Evolutionary conservation across 2,888 invertebrate species (phyloP), one percentile per base, ranked within the genome.

Genomic region (Oegoconia quadripuncta): DNA sequence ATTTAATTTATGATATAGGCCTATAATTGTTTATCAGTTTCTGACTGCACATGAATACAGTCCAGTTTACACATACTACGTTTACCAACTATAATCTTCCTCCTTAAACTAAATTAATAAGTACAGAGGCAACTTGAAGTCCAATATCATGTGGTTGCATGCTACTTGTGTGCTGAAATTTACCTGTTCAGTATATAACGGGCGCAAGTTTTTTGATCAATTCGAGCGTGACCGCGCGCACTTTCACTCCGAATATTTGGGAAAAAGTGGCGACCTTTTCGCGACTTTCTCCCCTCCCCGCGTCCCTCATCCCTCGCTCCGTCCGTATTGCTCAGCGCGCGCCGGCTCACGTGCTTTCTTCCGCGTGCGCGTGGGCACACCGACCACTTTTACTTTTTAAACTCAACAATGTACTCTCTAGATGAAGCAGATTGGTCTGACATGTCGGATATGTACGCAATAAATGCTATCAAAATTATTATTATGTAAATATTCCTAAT

Each of bases 161-260:
- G 14, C 9, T n/a, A n/a, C 17, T 25, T 7, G 3, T 12, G 6
- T 9, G 15, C 15, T 8, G 3, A 17, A 12, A 4, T 14, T 20
- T 11, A 31, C 23, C 22, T 28, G 28, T 29, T 29, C 37, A 41
- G 31, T 44, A 40, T 41, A 38, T 32, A 32, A 41, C 37, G 29
- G 41, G 50, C 48, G 37, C 52, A 44, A 52, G 50, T 58, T 69
- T 69, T 75, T 73, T 69, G 62, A 72, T 70, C 68, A 73, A 70
- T 65, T 73, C 68, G 69, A 74, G 70, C 74, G 67, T 64, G 59
- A 66, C 62, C 55, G 60, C 46, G 63, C 65, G 46, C 55, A 80
- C 86, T 87, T 87, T 86, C 84, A 77, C 86, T 82, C 63, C 54
- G 81, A 84, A 84, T 87, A 87, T 87, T 87, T 87, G 82, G 86